Evolutionary conservation across 2,797 vertebrate species (phyloP).

Genomic region (Catamblyrhynchus diadema): DNA sequence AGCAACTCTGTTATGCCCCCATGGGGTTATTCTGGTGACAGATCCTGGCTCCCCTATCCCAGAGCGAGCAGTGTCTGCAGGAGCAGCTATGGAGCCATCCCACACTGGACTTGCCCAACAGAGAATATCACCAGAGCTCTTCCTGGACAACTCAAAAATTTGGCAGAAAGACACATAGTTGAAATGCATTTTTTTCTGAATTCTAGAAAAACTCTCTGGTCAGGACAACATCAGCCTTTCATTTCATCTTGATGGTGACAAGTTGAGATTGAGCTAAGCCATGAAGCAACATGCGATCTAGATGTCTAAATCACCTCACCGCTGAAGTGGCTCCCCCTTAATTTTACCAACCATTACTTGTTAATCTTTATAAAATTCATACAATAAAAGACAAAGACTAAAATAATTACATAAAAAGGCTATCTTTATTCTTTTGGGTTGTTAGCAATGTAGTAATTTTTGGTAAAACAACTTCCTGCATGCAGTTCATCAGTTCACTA

Average conservation of each 20-base stretch:
- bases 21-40: not conserved
- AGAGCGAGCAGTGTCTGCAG: not conserved
- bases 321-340: not conserved
- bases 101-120: not conserved
- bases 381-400: conserved; percentile 44
- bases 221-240: not conserved
- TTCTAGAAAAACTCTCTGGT: not conserved
- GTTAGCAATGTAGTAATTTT: conserved; percentile 75
- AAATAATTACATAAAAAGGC: conserved; percentile 71
- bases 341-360: not conserved
- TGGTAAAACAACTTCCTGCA: conserved; percentile 79
- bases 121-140: not conserved
- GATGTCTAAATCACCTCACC: not conserved
- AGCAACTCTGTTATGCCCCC: not conserved
- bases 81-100: not conserved
- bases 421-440: conserved; percentile 85
- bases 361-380: not conserved
- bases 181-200: not conserved
- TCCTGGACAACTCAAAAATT: not conserved
- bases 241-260: not conserved
- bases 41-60: not conserved
- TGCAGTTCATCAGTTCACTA: conserved; percentile 80
- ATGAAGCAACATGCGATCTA: not conserved
- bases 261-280: not conserved
- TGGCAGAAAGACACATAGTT: not conserved